Evolutionary conservation across 2,113 vertebrate genomes (phyloP), one percentile per base, ranked within the genome.

Genomic region (Vidua macroura): DNA sequence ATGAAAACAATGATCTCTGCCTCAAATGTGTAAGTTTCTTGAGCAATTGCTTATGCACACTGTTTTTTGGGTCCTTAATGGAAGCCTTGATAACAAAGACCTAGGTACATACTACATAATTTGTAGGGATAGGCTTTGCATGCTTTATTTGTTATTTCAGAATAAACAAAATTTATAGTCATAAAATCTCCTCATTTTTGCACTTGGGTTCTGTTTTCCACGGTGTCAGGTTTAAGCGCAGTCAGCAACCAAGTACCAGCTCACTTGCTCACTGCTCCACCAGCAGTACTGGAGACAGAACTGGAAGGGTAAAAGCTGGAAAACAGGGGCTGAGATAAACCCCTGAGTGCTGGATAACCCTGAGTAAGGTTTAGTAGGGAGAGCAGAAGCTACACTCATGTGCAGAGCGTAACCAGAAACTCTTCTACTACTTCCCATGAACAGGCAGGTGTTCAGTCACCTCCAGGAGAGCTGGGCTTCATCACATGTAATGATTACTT

Each of bases 11-110:
- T 13, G 73, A n/a, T 83, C 24, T 27, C 4, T 69, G 52, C 53
- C 41, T 88, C 35, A 73, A 46, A 94, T 79, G 46, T 41, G 98
- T 98, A 93, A 97, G 98, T 97, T 94, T 82, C 31, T 49, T 53
- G 16, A 77, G 27, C 35, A n/a, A 18, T 46, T 76, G 6, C 8
- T 43, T 48, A 37, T 16, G 8, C 8, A 10, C 0, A 0, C 13
- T 55, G 13, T 88, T 79, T 43, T 88, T 25, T 87, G 39, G 6
- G 13, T n/a, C 30, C 8, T 37, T 66, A 49, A 17, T 43, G 39
- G 37, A 59, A 69, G 21, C 27, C 17, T 73, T 63, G 37, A 24
- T 86, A 68, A 58, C 7, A 56, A 80, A 74, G 21, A 16, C n/a
- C 6, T 59, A 44, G 18, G 15, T 67, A 44, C 13, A 11, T 37